A percentile compares a stretch with the other conserved stretches of the same genome.
Conservation (phyloP, 1,140 invertebrate genomes). For the Hormaphis cornu region DNA sequence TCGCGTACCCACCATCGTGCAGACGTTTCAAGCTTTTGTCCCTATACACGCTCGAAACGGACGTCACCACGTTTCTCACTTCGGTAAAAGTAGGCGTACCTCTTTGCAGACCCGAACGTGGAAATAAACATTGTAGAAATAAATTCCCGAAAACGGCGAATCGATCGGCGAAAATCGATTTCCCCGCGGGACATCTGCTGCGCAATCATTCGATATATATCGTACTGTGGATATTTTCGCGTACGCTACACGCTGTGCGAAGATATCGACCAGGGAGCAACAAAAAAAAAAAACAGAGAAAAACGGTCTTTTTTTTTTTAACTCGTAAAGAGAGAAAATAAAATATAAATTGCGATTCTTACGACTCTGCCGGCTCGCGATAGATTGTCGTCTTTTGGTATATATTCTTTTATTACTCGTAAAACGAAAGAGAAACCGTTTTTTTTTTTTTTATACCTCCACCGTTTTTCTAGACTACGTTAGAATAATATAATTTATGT, state of each 20-base stretch:
- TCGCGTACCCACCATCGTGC: too few relatives aligned
- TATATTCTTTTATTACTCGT: constrained; percentile 17
- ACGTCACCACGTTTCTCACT: too few relatives aligned
- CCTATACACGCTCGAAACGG: too few relatives aligned
- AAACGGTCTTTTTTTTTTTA: background rate
- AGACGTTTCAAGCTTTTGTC: too few relatives aligned
- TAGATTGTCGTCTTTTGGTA: background rate
- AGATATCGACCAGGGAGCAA: background rate
- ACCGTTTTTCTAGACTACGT: background rate
- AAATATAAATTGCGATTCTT: background rate
- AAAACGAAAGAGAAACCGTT: background rate
- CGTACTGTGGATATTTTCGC: too few relatives aligned
- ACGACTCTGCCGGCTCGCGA: too few relatives aligned
- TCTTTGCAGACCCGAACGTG: too few relatives aligned
- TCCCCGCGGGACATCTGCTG: too few relatives aligned
- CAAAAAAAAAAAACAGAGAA: background rate
- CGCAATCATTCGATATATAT: too few relatives aligned
- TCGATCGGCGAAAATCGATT: constrained; percentile 5
- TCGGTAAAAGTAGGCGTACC: too few relatives aligned
- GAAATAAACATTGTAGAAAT: too few relatives aligned
- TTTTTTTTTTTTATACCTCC: background rate
- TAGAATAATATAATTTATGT: background rate
- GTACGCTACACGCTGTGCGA: background rate
- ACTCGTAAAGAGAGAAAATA: background rate
- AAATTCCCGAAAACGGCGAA: background rate